Evolutionary conservation across 2,888 invertebrate species (phyloP), one percentile per base, ranked within the genome.

Genomic region (Hylaea fasciaria): DNA sequence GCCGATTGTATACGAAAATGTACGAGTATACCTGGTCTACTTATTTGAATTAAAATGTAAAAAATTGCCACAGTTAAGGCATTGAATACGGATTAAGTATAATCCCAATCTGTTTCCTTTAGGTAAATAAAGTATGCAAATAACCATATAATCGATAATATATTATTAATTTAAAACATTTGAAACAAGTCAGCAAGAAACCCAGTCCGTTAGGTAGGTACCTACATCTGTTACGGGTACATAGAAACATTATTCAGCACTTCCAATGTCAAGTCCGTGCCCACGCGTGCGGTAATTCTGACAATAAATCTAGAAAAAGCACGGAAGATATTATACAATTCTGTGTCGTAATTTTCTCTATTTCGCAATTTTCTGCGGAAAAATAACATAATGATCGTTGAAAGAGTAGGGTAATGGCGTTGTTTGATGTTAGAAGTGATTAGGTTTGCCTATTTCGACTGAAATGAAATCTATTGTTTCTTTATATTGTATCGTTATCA

Each of bases 261-360:
- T 65, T 70, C 71, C 79, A 80, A 76, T 74, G 76, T 77, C 78
- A 77, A 73, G 73, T 62, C 55, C 62, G 52, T 32, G 41, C 73
- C 73, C 70, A 69, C 73, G 63, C 73, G 46, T n/a, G 65, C 50
- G 49, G 50, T 60, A 46, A 49, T 55, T 64, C 52, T 46, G 54
- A 14, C 54, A 56, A 69, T 68, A 66, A 67, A 68, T 71, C 54
- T 65, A 47, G 63, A 62, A 65, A 55, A 45, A 51, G n/a, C 40
- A 63, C 50, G 44, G 55, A 58, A 12, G 48, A 56, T 39, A n/a
- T n/a, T n/a, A 48, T 14, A 47, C 59, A 50, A 45, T 58, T 49
- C 40, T 44, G 0, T 41, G n/a, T 43, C n/a, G 54, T 50, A 45
- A 50, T 49, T 40, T 39, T 44, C 41, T 46, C 32, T 16, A 41